Conservation (phyloP, 2,888 invertebrate species). For the Phoenoteleia sp. region DNA sequence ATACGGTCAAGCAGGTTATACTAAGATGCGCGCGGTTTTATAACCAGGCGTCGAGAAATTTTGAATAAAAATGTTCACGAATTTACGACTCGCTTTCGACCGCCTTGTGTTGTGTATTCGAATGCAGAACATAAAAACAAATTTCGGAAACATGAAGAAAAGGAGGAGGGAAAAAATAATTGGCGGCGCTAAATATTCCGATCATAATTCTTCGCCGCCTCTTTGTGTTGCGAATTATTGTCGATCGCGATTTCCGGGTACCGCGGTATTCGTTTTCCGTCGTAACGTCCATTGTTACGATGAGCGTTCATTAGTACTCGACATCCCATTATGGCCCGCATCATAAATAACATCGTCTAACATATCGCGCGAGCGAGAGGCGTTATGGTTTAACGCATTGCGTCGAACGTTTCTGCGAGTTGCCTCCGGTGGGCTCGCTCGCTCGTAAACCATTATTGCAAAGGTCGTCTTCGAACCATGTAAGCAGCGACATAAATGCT, state of each 20-base stretch:
- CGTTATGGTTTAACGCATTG: conserved; percentile 78
- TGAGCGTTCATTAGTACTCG: conserved; percentile 83
- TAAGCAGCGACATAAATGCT: conserved; percentile 64
- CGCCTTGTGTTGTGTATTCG: neutral
- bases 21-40: conserved; percentile 12
- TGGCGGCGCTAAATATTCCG: neutral
- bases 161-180: neutral
- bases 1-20: conserved; percentile 62
- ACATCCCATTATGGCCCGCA: conserved; percentile 82
- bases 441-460: conserved; percentile 81
- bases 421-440: conserved; percentile 66
- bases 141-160: too few relatives aligned
- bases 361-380: conserved; percentile 61
- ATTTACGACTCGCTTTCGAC: conserved; percentile 59
- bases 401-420: conserved; percentile 64
- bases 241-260: conserved; percentile 63
- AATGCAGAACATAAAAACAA: conserved; percentile 26
- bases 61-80: conserved; percentile 64
- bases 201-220: neutral
- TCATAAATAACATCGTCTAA: conserved; percentile 82
- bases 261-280: conserved; percentile 53
- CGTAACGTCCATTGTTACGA: conserved; percentile 75
- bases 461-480: conserved; percentile 68
- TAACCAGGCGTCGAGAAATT: conserved; percentile 13
- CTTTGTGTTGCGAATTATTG: conserved; percentile 52